Base-by-base conservation (phyloP, 2,888 invertebrate genomes). In the Cecidostiba fungosa region DNA sequence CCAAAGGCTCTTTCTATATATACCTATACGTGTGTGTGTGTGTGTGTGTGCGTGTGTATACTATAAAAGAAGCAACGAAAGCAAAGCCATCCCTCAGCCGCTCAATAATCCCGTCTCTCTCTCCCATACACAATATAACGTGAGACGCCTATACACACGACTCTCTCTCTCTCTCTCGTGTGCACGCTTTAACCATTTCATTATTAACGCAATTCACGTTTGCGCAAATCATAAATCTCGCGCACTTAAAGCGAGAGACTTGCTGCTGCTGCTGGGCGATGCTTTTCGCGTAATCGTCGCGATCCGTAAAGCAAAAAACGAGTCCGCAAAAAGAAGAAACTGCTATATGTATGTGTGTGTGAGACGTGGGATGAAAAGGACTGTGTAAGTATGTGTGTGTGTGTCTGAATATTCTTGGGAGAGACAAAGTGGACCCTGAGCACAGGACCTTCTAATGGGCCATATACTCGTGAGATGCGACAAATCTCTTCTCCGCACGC, bases 371-470 rank as follows among this genome's bases (percentile, higher is more conserved):
- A 88, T 87, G 88, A 87, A 88, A n/a, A 87, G 86, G 85, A 87
- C n/a, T n/a, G n/a, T n/a, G 10, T 23, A 10, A 5, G 39, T 36
- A 14, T 47, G 19, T 43, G 66, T 62, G 74, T 66, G n/a, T 36
- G 69, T 39, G 72, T 19, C 29, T 79, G 85, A 85, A 88, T 87
- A 88, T 89, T 88, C 88, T 86, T 43, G 36, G 87, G 82, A 80
- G 88, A 87, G 89, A 89, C 88, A 89, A 89, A 88, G 88, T 88
- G 88, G 88, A 85, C 85, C 85, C 83, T 54, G 77, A 39, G 70
- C 83, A 69, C 76, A 87, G 89, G 87, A 87, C 87, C 89, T 47
- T 82, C 90, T 91, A 90, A 90, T 90, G 90, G 90, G 90, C 90
- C 89, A 88, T 88, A 89, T 90, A 89, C 32, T 32, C 32, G n/a